Percentiles rank a stretch among this genome's conserved stretches.
Evolutionary conservation across 2,113 vertebrate genomes (phyloP).

Genomic region (Dasyornis broadbenti): DNA sequence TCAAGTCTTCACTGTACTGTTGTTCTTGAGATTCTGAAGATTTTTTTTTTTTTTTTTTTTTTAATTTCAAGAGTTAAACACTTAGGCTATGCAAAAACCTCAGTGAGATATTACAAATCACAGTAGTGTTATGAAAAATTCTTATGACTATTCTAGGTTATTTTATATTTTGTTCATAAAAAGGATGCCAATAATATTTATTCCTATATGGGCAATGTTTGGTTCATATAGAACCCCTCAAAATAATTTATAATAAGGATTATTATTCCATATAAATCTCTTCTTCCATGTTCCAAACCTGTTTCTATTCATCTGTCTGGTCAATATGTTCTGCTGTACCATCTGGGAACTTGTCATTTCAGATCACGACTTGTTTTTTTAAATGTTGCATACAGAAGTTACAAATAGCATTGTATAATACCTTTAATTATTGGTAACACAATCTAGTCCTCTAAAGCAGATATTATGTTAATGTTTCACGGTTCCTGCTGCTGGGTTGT

Average conservation of each 20-base stretch:
- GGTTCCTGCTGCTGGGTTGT: background rate
- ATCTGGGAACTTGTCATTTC: slow-evolving; percentile 62
- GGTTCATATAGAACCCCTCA: background rate
- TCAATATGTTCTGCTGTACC: background rate
- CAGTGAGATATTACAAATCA: background rate
- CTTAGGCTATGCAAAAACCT: background rate
- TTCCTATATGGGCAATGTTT: background rate
- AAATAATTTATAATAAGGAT: background rate
- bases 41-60: background rate
- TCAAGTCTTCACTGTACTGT: background rate
- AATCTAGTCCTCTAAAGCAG: background rate
- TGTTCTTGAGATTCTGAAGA: background rate
- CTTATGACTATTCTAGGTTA: background rate
- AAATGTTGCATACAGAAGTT: slow-evolving; percentile 24
- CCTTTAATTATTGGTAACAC: background rate
- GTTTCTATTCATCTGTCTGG: background rate
- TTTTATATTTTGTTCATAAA: background rate
- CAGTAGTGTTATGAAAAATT: background rate
- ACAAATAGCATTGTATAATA: background rate
- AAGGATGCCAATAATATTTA: background rate
- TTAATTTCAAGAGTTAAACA: background rate
- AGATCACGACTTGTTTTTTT: slow-evolving; percentile 57
- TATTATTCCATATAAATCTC: background rate
- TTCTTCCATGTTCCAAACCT: background rate
- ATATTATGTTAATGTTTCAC: background rate